phyloP scores from a whole-genome alignment of 2,797 vertebrate genomes.

The Pachyuromys duprasi region DNA sequence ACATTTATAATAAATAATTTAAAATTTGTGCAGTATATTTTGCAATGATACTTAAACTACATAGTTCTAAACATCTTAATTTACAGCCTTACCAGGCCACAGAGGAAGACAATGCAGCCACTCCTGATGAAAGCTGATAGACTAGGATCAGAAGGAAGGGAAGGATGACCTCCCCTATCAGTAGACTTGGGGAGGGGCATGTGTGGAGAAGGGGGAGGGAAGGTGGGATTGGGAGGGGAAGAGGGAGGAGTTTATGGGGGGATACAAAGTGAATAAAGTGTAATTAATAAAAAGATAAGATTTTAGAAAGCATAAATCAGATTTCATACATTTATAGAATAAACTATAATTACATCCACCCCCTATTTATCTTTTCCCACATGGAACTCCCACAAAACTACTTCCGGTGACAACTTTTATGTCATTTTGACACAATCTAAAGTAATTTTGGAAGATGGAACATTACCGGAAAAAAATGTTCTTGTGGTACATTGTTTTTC shows the following conservation, averaged over 20 bases:
- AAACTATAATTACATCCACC: neutral
- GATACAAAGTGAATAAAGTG: too few relatives aligned
- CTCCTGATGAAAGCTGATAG: too few relatives aligned
- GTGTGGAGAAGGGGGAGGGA: too few relatives aligned
- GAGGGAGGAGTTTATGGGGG: too few relatives aligned
- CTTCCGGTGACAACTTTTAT: neutral
- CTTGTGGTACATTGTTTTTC: neutral
- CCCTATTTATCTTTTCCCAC: neutral
- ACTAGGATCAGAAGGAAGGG: too few relatives aligned
- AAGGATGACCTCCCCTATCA: too few relatives aligned
- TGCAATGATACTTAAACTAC: too few relatives aligned
- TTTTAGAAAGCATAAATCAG: neutral
- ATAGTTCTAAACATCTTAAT: neutral
- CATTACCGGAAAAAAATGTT: neutral
- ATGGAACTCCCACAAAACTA: neutral
- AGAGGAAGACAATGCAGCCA: too few relatives aligned
- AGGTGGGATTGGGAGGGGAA: too few relatives aligned
- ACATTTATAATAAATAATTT: neutral
- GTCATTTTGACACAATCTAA: neutral
- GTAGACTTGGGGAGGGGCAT: too few relatives aligned
- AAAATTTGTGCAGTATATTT: neutral
- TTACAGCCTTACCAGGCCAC: too few relatives aligned
- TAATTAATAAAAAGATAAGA: too few relatives aligned
- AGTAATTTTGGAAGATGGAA: neutral
- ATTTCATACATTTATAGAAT: neutral